Base-by-base conservation (phyloP, 2,797 vertebrate species). In the Neosalanx taihuensis region DNA sequence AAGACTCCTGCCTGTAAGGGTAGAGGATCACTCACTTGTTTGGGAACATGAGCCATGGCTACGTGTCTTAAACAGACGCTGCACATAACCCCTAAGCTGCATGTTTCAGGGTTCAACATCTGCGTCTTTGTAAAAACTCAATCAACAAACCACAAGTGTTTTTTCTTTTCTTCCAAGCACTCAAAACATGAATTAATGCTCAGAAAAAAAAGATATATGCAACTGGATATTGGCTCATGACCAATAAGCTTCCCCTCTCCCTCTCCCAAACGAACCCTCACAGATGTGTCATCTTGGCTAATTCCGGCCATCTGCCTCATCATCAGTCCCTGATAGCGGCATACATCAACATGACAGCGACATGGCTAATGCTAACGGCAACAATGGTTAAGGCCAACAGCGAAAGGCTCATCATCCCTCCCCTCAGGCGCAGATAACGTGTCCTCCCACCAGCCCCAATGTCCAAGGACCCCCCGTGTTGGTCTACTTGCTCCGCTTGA, bases 381-480 rank as follows among this genome's bases (percentile, higher is more conserved):
- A 72, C 60, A 69, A 69, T 82, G 69, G 62, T 41, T 18, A 79
- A 72, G 37, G 62, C 53, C 57, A 23, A 60, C 41, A 46, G 41
- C 10, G 64, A 60, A 20, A 60, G 26, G 58, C 74, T 71, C 63
- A 76, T 83, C 73, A 57, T 30, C 69, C 70, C 68, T 70, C 76
- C 77, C 84, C 77, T 1, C 70, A 84, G 78, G 84, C 82, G 84
- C 82, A 72, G 75, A 57, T 61, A 64, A 72, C 72, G 69, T 74
- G 71, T 75, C 69, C 72, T 70, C 79, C 87, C 79, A 84, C 83
- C 81, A 87, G 86, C 85, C 83, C 41, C 79, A 60, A 33, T 84
- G 76, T 73, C 75, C 79, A 13, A 13, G 9, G 81, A 80, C 83
- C 76, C 76, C 69, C 75, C 46, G 73, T 51, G 41, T 69, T 29